Conservation (phyloP, 2,888 invertebrate genomes). For the Diaphora mendica region DNA sequence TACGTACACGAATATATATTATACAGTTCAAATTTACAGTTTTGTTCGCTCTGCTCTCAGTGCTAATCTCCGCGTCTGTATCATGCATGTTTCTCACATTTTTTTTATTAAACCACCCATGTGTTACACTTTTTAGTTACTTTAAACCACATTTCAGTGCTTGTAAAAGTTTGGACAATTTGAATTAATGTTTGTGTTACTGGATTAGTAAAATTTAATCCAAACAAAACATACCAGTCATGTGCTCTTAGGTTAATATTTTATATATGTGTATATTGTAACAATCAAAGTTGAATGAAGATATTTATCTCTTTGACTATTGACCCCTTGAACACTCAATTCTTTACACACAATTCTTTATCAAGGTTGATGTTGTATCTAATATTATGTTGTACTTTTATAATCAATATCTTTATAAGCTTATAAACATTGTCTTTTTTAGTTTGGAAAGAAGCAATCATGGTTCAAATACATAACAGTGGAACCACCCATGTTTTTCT, state of each 20-base stretch:
- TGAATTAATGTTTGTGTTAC: background rate
- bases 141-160: too few species aligned
- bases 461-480: conserved; percentile 89
- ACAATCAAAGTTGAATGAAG: conserved; percentile 2
- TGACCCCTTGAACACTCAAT: conserved; percentile 39
- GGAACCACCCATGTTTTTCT: conserved; percentile 95
- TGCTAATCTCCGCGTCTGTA: too few species aligned
- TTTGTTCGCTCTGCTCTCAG: too few species aligned
- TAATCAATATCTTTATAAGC: conserved; percentile 6
- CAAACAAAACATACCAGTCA: background rate
- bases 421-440: conserved; percentile 44
- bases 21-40: too few species aligned
- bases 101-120: too few species aligned
- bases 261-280: background rate
- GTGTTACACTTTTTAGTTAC: too few species aligned
- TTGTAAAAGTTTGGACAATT: too few species aligned
- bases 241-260: background rate
- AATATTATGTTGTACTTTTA: conserved; percentile 7
- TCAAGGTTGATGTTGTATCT: conserved; percentile 25
- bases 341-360: conserved; percentile 7
- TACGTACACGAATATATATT: too few species aligned
- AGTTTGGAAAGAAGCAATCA: conserved; percentile 55
- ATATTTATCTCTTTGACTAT: conserved; percentile 31
- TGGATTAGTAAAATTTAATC: background rate
- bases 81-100: too few species aligned